Evolutionary conservation across 2,888 invertebrate species (phyloP).

Genomic region (Troides oblongomaculatus): DNA sequence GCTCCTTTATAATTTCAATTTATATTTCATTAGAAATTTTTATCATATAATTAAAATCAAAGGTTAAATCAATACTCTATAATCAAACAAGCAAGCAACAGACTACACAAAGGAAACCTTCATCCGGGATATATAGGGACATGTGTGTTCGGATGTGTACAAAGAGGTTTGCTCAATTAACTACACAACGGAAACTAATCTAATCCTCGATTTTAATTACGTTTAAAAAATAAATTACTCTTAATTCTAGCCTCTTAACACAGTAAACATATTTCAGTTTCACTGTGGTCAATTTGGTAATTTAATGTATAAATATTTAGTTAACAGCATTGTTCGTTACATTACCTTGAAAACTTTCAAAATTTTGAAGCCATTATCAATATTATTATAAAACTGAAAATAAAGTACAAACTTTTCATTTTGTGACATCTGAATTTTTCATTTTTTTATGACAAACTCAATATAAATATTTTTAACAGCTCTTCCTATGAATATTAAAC

Average conservation of each 20-base stretch:
- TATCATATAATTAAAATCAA: too few relatives aligned
- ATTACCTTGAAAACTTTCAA: too few relatives aligned
- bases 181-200: background rate
- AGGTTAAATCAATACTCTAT: constrained; percentile 13
- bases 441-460: background rate
- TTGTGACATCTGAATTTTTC: too few relatives aligned
- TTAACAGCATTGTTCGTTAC: too few relatives aligned
- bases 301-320: too few relatives aligned
- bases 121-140: constrained; percentile 1
- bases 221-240: background rate
- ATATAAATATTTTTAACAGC: too few relatives aligned
- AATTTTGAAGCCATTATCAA: too few relatives aligned
- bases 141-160: background rate
- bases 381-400: too few relatives aligned
- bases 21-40: too few relatives aligned
- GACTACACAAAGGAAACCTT: constrained; percentile 19
- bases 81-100: constrained; percentile 5
- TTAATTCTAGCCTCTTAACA: background rate
- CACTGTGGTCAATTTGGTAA: background rate
- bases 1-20: too few relatives aligned
- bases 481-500: too few relatives aligned
- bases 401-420: too few relatives aligned
- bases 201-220: background rate
- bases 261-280: background rate
- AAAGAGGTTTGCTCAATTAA: background rate